Percentiles rank a stretch among this genome's conserved stretches.
Evolutionary conservation across 2,888 invertebrate genomes (phyloP).

Genomic region (Leuctra nigra): DNA sequence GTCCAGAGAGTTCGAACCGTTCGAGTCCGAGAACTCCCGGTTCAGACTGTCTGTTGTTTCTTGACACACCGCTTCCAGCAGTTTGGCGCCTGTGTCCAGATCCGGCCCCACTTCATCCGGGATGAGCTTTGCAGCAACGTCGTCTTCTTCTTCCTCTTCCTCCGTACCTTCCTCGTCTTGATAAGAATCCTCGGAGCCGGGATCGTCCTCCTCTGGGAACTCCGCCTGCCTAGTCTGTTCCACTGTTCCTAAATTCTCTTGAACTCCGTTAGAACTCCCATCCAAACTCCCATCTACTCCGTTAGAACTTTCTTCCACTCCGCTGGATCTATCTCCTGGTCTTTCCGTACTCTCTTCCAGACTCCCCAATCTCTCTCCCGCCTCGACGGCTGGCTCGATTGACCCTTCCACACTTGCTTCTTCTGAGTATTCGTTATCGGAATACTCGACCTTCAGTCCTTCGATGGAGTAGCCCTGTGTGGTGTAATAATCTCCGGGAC

Average conservation of each 20-base stretch:
- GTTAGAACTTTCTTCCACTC: not conserved
- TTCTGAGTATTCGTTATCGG: not conserved
- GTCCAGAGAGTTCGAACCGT: not conserved
- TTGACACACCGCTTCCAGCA: conserved; percentile 40
- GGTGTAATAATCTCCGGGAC: too few relatives aligned
- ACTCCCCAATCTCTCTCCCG: conserved; percentile 14
- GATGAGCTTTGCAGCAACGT: conserved; percentile 30
- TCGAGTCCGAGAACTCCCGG: not conserved
- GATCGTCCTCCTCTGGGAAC: conserved; percentile 21
- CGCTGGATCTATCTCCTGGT: not conserved
- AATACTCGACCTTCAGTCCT: conserved; percentile 23
- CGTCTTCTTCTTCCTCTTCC: conserved; percentile 24
- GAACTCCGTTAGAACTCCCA: conserved; percentile 24
- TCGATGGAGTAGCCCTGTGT: not conserved
- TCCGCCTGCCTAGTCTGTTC: too few relatives aligned
- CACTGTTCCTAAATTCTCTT: conserved; percentile 34
- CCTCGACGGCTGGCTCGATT: conserved; percentile 15
- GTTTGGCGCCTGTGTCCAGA: conserved; percentile 11
- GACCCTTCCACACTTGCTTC: conserved; percentile 14
- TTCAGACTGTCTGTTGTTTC: conserved; percentile 10
- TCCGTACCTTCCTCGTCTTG: conserved; percentile 31
- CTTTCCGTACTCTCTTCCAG: conserved; percentile 14
- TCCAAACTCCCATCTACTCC: not conserved
- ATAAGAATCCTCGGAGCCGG: conserved; percentile 33
- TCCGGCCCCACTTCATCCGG: conserved; percentile 19